A percentile compares a stretch with the other conserved stretches of the same genome.
Evolutionary conservation across 2,797 vertebrate species (phyloP).

Genomic region (Streptopelia turtur): DNA sequence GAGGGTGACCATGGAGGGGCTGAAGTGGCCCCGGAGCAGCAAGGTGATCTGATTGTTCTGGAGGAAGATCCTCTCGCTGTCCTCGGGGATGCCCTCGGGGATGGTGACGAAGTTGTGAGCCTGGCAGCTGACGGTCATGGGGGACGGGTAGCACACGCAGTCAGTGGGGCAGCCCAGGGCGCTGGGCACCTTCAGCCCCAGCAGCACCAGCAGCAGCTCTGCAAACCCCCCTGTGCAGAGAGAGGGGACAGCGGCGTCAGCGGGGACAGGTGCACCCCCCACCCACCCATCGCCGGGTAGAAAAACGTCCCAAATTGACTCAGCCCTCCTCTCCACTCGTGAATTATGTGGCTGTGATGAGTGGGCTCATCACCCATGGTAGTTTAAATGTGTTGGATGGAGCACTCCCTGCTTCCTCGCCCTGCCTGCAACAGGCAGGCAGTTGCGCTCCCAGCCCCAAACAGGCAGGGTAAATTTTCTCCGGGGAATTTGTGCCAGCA

Average conservation of each 20-base stretch:
- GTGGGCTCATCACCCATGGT: not conserved
- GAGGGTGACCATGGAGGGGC: conserved; percentile 90
- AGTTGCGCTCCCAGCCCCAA: not conserved
- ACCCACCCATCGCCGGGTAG: conserved; percentile 4
- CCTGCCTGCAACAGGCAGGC: not conserved
- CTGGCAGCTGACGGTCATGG: conserved; percentile 98
- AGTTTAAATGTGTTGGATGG: not conserved
- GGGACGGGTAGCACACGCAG: conserved; percentile 95
- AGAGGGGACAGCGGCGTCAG: conserved; percentile 51
- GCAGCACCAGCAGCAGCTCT: conserved; percentile 93
- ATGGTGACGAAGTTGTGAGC: conserved; percentile 94
- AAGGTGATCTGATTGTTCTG: conserved; percentile 97
- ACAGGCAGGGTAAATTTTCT: not conserved
- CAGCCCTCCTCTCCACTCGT: conserved; percentile 7
- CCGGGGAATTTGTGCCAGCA: not conserved
- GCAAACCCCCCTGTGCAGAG: conserved; percentile 87
- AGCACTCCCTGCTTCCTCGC: not conserved
- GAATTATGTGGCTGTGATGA: conserved; percentile 14
- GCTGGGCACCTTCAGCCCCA: conserved; percentile 84
- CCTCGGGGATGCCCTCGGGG: conserved; percentile 92
- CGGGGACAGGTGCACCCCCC: not conserved
- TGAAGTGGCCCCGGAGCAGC: conserved; percentile 92
- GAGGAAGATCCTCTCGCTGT: conserved; percentile 96
- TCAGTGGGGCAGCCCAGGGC: conserved; percentile 90
- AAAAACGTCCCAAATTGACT: conserved; percentile 23